Conservation (phyloP, 2,888 invertebrate genomes). For the Apomyelois bistriatella region DNA sequence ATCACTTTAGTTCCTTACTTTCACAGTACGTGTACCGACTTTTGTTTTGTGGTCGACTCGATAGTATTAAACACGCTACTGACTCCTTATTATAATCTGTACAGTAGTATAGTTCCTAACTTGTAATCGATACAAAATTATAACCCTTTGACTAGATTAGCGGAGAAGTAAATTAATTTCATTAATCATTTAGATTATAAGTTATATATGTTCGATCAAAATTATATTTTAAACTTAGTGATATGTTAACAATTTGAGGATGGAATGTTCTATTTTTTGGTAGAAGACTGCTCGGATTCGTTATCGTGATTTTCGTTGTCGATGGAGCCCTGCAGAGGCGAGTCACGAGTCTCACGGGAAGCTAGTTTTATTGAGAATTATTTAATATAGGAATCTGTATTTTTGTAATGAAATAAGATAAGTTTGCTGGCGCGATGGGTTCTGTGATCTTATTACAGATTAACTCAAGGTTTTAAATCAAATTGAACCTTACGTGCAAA, state of each 20-base stretch:
- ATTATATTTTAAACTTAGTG: slow-evolving; percentile 51
- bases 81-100: slow-evolving; percentile 63
- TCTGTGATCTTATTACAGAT: no score
- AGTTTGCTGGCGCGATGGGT: slow-evolving; percentile 32
- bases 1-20: slow-evolving; percentile 40
- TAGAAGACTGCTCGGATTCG: slow-evolving; percentile 72
- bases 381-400: slow-evolving; percentile 74
- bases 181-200: slow-evolving; percentile 47
- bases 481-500: no score
- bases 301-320: slow-evolving; percentile 34
- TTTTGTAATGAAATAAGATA: slow-evolving; percentile 71
- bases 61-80: slow-evolving; percentile 48
- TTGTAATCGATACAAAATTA: slow-evolving; percentile 73
- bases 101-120: slow-evolving; percentile 78
- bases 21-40: slow-evolving; percentile 18
- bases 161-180: slow-evolving; percentile 49
- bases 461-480: background rate
- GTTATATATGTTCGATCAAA: slow-evolving; percentile 60
- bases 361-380: slow-evolving; percentile 70
- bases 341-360: slow-evolving; percentile 68
- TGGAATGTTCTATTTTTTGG: slow-evolving; percentile 31
- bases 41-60: slow-evolving; percentile 31
- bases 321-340: slow-evolving; percentile 63
- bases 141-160: slow-evolving; percentile 67
- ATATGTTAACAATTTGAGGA: slow-evolving; percentile 48